Conservation (phyloP, 2,797 vertebrate species). For the Otolemur crassicaudatus region DNA sequence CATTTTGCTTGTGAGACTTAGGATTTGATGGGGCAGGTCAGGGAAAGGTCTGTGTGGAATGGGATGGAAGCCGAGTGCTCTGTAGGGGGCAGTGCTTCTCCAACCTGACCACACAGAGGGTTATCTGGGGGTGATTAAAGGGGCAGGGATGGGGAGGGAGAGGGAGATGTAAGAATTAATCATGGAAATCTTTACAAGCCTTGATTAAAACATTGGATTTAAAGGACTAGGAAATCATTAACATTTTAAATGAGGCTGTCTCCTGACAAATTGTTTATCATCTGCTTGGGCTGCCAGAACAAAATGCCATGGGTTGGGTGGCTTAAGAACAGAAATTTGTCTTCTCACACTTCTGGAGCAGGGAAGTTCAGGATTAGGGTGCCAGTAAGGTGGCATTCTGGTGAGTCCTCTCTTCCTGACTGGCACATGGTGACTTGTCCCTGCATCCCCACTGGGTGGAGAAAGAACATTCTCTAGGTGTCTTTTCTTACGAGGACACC, state of each 20-base stretch:
- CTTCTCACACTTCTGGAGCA: neutral
- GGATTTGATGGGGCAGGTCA: neutral
- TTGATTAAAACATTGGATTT: neutral
- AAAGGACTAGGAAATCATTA: neutral
- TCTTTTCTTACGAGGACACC: neutral
- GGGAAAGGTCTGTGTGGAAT: neutral
- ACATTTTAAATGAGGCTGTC: neutral
- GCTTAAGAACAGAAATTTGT: neutral
- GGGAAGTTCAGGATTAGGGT: neutral
- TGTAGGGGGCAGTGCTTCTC: neutral
- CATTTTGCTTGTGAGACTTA: neutral
- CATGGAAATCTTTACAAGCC: neutral
- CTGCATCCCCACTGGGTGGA: neutral
- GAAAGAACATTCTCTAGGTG: neutral
- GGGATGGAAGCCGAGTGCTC: neutral
- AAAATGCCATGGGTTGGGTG: neutral
- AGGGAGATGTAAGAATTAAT: neutral
- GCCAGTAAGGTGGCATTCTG: too few species aligned
- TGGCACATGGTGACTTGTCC: neutral
- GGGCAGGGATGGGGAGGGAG: neutral
- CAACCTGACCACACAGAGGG: neutral
- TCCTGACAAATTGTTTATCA: neutral
- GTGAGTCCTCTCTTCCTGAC: neutral
- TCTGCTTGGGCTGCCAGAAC: neutral
- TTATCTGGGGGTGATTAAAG: neutral